Evolutionary conservation across 1,140 invertebrate genomes (phyloP).

Genomic region (Sycophaga agraensis): DNA sequence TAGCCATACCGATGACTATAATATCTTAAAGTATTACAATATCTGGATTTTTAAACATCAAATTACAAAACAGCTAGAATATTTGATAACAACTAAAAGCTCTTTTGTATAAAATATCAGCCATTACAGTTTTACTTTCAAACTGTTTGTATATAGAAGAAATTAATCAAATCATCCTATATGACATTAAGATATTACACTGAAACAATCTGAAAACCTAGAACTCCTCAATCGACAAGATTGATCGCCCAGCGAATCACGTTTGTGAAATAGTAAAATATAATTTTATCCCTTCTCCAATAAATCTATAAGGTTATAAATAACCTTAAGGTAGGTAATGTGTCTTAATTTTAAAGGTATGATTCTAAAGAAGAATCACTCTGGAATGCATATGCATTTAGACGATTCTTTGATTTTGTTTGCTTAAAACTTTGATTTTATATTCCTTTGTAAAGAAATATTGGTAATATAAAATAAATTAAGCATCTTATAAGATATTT

Average conservation of each 20-base stretch:
- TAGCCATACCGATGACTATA: constrained; percentile 1
- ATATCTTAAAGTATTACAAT: no score
- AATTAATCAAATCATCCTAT: no score
- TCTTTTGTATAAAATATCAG: no score
- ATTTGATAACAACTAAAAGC: no score
- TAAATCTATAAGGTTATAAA: constrained; percentile 26
- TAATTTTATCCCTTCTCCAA: constrained; percentile 31
- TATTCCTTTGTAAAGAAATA: no score
- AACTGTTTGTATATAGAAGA: neutral
- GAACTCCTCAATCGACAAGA: constrained; percentile 20
- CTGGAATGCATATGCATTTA: neutral
- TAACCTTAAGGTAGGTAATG: constrained; percentile 13
- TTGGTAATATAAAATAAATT: no score
- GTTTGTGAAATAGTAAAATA: constrained; percentile 36
- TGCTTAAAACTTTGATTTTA: constrained; percentile 20
- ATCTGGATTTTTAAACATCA: no score
- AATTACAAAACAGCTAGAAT: no score
- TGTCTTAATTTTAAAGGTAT: constrained; percentile 15
- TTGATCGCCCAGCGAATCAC: constrained; percentile 35
- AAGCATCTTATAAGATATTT: no score
- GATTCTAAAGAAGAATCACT: neutral
- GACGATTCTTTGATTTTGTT: constrained; percentile 11
- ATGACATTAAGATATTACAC: no score
- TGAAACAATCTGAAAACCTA: constrained; percentile 18
- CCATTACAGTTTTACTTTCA: neutral